phyloP scores from a whole-genome alignment of 1,140 invertebrate genomes.

The Lanistes nyassanus region DNA sequence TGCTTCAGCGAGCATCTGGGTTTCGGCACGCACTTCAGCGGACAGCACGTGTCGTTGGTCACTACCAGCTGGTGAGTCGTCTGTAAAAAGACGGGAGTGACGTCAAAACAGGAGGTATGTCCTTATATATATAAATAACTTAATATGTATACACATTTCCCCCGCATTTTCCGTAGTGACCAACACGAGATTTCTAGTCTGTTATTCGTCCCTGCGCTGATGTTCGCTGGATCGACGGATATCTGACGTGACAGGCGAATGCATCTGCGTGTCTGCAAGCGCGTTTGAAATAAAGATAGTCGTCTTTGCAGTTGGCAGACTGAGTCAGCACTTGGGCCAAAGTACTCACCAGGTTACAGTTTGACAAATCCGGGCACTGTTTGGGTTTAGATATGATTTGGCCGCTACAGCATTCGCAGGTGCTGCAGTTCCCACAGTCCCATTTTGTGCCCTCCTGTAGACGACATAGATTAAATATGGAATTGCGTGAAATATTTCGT shows the following conservation, averaged over 20 bases:
- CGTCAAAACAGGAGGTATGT: not conserved
- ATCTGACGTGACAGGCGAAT: not conserved
- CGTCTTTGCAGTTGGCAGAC: not conserved
- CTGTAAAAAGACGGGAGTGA: not conserved
- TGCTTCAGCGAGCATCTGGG: not conserved
- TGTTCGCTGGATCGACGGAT: not conserved
- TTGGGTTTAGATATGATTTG: not conserved
- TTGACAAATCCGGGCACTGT: not conserved
- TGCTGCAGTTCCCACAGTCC: constrained; percentile 13
- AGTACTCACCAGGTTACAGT: constrained; percentile 14
- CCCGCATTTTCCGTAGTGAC: not conserved
- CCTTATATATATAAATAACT: not conserved
- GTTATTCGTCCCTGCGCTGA: not conserved
- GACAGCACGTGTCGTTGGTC: constrained; percentile 7
- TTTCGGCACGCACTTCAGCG: not conserved
- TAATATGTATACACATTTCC: not conserved
- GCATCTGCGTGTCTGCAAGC: not conserved
- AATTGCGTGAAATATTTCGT: too few relatives aligned
- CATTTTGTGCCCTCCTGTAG: not conserved
- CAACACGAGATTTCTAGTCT: not conserved
- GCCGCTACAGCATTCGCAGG: constrained; percentile 7
- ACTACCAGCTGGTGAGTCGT: constrained; percentile 6
- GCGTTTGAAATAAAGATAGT: not conserved
- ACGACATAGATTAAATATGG: not conserved
- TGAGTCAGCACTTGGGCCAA: not conserved